phyloP scores from a whole-genome alignment of 2,113 vertebrate genomes.

The Protomyctophum bolini region DNA sequence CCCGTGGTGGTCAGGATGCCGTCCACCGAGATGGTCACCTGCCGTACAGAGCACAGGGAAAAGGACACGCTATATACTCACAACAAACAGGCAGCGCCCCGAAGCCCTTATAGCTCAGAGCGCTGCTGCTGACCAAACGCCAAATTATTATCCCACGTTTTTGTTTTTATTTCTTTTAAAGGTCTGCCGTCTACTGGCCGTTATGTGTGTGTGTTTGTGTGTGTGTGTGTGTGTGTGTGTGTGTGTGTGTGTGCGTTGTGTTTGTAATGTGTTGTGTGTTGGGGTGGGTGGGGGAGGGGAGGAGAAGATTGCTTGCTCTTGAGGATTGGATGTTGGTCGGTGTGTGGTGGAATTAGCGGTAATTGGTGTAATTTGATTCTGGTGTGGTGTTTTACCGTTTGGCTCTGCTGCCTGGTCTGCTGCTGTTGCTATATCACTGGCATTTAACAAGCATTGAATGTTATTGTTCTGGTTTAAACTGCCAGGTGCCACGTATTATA shows the following conservation, averaged over 20 bases:
- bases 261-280: slow-evolving; percentile 30
- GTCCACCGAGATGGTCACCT: slow-evolving; percentile 99
- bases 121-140: slow-evolving; percentile 71
- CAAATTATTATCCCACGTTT: slow-evolving; percentile 78
- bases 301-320: slow-evolving; percentile 50
- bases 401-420: background rate
- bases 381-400: slow-evolving; percentile 19
- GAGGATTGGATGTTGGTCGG: slow-evolving; percentile 44
- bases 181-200: slow-evolving; percentile 53
- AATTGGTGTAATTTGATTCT: slow-evolving; percentile 43
- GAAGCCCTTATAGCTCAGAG: slow-evolving; percentile 71
- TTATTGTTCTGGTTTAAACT: slow-evolving; percentile 17
- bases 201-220: slow-evolving; percentile 51
- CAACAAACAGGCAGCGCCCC: slow-evolving; percentile 77
- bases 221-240: slow-evolving; percentile 18
- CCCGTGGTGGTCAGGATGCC: slow-evolving; percentile 99
- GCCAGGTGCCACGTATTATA: background rate
- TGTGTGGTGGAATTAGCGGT: slow-evolving; percentile 52
- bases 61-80: slow-evolving; percentile 99
- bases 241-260: slow-evolving; percentile 20
- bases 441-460: slow-evolving; percentile 15
- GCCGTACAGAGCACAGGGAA: slow-evolving; percentile 99
- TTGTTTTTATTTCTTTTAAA: no score
- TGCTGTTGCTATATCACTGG: slow-evolving; percentile 13
- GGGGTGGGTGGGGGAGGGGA: slow-evolving; percentile 52